These are phyloP conservation scores for Taxidea taxus DNA, from an alignment of 2,113 vertebrate genomes.

Conservation along the genomic window DNA sequence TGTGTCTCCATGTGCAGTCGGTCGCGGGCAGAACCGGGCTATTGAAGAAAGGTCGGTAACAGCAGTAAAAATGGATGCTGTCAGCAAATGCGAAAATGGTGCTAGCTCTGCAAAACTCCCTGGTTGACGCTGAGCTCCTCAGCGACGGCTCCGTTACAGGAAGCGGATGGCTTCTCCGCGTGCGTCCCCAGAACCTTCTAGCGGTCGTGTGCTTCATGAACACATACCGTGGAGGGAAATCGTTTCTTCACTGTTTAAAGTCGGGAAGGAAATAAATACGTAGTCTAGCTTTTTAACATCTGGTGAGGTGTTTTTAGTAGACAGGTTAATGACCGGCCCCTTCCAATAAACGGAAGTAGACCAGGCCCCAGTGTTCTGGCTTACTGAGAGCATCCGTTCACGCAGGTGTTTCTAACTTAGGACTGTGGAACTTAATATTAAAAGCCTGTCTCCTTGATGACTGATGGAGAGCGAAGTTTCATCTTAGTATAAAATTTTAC, in stretches of 20 bases:
- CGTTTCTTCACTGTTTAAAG: not conserved
- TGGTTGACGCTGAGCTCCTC: too few relatives aligned
- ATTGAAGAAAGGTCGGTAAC: not conserved
- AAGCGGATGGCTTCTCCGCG: not conserved
- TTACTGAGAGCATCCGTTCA: not conserved
- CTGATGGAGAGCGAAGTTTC: not conserved
- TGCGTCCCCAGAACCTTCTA: fast-evolving
- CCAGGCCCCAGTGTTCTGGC: not conserved
- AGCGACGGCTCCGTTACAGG: too few relatives aligned
- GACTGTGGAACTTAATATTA: not conserved
- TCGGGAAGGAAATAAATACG: not conserved
- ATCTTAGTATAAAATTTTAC: not conserved
- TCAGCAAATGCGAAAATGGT: not conserved
- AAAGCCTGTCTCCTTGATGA: conserved; percentile 41
- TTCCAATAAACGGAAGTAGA: not conserved
- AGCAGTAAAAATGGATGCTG: not conserved
- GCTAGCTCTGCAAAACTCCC: not conserved
- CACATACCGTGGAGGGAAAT: not conserved
- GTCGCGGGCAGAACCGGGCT: not conserved
- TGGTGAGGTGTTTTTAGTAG: not conserved
- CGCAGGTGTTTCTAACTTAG: conserved; percentile 23
- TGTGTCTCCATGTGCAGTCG: too few relatives aligned
- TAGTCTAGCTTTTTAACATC: not conserved
- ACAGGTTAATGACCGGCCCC: not conserved
- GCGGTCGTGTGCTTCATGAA: too few relatives aligned